phyloP scores from a whole-genome alignment of 2,888 invertebrate species.

The Apomyelois bistriatella region DNA sequence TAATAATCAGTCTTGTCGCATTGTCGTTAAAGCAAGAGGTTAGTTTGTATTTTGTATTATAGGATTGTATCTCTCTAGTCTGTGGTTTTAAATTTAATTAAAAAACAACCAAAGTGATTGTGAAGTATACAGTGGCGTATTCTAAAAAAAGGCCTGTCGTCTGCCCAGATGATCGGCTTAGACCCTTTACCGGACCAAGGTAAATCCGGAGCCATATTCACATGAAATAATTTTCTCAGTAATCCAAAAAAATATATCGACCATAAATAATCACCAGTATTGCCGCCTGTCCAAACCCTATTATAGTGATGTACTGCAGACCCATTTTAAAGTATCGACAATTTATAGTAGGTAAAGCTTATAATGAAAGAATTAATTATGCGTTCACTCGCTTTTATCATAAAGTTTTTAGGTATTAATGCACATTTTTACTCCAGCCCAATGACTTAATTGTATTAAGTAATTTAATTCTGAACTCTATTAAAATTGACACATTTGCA shows the following conservation, averaged over 20 bases:
- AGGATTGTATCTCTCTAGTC: too few relatives aligned
- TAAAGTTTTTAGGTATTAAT: too few relatives aligned
- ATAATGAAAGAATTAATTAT: too few relatives aligned
- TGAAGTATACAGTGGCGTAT: not conserved
- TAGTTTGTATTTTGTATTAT: too few relatives aligned
- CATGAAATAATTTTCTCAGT: conserved; percentile 74
- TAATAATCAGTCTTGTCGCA: too few relatives aligned
- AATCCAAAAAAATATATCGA: conserved; percentile 73
- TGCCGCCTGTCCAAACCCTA: conserved; percentile 62
- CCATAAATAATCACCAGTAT: conserved; percentile 67
- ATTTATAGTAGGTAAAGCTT: not conserved
- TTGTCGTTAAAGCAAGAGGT: too few relatives aligned
- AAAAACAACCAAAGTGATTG: not conserved
- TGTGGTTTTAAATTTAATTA: not conserved
- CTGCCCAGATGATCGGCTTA: not conserved
- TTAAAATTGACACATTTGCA: too few relatives aligned
- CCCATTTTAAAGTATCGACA: conserved; percentile 8
- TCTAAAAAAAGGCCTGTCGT: not conserved
- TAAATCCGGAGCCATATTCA: conserved; percentile 25
- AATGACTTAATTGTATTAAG: too few relatives aligned
- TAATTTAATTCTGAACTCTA: too few relatives aligned
- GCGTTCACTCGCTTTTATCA: too few relatives aligned
- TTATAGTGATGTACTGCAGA: conserved; percentile 34
- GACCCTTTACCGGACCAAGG: not conserved
- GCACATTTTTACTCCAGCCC: too few relatives aligned